These are phyloP conservation scores for Eucera pruinosa DNA, from an alignment of 2,888 invertebrate species.

Conservation along the genomic window DNA sequence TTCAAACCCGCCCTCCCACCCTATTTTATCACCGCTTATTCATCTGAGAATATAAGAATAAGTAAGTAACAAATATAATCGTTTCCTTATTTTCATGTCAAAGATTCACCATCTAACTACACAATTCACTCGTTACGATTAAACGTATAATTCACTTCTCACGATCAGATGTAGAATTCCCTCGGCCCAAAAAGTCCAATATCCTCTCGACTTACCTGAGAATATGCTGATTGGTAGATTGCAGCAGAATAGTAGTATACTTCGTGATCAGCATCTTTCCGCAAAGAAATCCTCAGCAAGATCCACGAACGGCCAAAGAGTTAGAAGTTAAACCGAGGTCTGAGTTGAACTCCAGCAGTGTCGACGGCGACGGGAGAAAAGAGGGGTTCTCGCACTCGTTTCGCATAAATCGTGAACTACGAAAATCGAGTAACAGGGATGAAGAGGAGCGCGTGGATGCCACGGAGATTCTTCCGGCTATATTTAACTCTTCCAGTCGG, in stretches of 20 bases:
- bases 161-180: too few species aligned
- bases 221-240: conserved; percentile 86
- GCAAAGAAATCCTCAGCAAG: not conserved
- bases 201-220: conserved; percentile 77
- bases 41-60: too few species aligned
- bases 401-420: conserved; percentile 72
- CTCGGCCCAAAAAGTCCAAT: too few species aligned
- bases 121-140: too few species aligned
- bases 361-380: conserved; percentile 4
- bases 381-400: conserved; percentile 59
- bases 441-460: conserved; percentile 59
- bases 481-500: conserved; percentile 75
- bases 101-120: too few species aligned
- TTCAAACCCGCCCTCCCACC: too few species aligned
- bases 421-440: conserved; percentile 69
- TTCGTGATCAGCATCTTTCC: conserved; percentile 89
- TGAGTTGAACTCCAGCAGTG: conserved; percentile 19
- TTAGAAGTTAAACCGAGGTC: not conserved
- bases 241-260: conserved; percentile 89
- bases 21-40: too few species aligned
- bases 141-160: too few species aligned
- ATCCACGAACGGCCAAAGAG: not conserved
- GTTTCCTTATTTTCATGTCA: too few species aligned
- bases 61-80: too few species aligned
- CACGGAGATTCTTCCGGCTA: conserved; percentile 78